Evolutionary conservation across 1,140 invertebrate species (phyloP).

Genomic region (Papilio glaucus): DNA sequence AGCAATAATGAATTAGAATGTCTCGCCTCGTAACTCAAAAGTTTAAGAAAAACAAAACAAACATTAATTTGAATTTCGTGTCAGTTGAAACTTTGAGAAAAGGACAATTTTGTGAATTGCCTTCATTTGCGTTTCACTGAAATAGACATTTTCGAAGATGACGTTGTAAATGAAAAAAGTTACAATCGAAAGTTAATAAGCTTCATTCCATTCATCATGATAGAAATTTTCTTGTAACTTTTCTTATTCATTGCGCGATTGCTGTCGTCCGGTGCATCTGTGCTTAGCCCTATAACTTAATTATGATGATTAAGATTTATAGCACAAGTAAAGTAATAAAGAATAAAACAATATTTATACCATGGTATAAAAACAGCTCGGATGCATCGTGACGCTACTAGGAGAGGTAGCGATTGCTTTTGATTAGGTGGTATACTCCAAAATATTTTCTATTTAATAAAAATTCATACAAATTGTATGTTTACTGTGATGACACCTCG

Average conservation of each 20-base stretch:
- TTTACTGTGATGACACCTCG: too few relatives aligned
- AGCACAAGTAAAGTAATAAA: too few relatives aligned
- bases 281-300: neutral
- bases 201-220: constrained; percentile 78
- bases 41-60: constrained; percentile 75
- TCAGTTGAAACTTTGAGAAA: constrained; percentile 77
- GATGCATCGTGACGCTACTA: too few relatives aligned
- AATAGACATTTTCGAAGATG: constrained; percentile 78
- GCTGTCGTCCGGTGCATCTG: neutral
- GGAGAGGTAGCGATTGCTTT: too few relatives aligned
- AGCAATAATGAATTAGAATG: constrained; percentile 18
- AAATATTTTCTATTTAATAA: too few relatives aligned
- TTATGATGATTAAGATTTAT: neutral
- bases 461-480: too few relatives aligned
- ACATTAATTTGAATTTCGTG: constrained; percentile 81
- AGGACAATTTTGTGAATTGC: constrained; percentile 80
- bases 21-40: constrained; percentile 38
- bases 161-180: constrained; percentile 83
- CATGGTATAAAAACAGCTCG: too few relatives aligned
- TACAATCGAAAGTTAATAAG: constrained; percentile 81
- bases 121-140: constrained; percentile 74
- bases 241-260: constrained; percentile 51
- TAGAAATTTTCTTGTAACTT: constrained; percentile 68
- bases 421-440: too few relatives aligned
- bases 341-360: too few relatives aligned